phyloP scores from a whole-genome alignment of 2,113 vertebrate species.

The Rutilus rutilus region DNA sequence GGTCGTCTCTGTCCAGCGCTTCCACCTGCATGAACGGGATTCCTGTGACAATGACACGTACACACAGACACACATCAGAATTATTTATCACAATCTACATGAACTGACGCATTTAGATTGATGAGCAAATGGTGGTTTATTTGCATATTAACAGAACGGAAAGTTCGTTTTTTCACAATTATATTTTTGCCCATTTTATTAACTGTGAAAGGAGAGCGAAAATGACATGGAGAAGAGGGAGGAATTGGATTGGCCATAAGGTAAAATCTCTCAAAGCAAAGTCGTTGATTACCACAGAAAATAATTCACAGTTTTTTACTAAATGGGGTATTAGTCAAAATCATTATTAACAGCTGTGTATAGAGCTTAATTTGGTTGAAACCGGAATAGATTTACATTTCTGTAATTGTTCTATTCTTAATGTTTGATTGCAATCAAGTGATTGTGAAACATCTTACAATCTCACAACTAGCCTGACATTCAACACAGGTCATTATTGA shows the following conservation, averaged over 20 bases:
- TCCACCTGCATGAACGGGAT: conserved; percentile 79
- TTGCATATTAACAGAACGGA: background rate
- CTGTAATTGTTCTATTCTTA: background rate
- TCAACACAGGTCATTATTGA: background rate
- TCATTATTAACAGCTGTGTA: background rate
- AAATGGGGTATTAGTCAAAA: background rate
- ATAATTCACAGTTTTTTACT: background rate
- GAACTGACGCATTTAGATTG: background rate
- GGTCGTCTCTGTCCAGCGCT: conserved; percentile 73
- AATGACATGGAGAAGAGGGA: background rate
- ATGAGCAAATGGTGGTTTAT: background rate
- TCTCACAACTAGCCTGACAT: conserved; percentile 12
- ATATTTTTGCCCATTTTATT: background rate
- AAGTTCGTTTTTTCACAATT: background rate
- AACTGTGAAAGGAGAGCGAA: background rate
- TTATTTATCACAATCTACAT: conserved; percentile 26
- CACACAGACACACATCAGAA: conserved; percentile 16
- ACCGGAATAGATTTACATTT: background rate
- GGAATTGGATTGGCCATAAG: background rate
- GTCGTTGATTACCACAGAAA: background rate
- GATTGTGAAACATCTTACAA: conserved; percentile 5
- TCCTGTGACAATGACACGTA: conserved; percentile 58
- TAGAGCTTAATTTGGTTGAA: background rate
- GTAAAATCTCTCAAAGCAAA: background rate
- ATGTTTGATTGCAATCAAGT: conserved; percentile 28